These are phyloP conservation scores for Drosophila serrata DNA, from an alignment of 1,140 invertebrate species.

Conservation along the genomic window DNA sequence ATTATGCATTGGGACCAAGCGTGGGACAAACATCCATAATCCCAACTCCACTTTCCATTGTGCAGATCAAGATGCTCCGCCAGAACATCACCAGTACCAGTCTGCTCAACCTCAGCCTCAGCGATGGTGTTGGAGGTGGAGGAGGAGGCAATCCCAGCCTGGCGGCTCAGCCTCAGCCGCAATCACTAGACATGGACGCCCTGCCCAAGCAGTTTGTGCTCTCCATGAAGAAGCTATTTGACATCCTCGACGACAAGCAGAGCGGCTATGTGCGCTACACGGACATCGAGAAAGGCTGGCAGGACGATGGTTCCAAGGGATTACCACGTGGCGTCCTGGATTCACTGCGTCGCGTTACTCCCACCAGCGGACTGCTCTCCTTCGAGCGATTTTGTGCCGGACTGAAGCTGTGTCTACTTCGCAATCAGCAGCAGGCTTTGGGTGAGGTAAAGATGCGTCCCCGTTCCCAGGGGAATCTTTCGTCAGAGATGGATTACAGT, in stretches of 20 bases:
- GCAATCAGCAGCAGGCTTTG: constrained; percentile 87
- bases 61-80: constrained; percentile 53
- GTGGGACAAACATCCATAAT: constrained; percentile 54
- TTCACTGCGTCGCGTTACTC: constrained; percentile 94
- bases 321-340: constrained; percentile 94
- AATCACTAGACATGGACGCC: constrained; percentile 87
- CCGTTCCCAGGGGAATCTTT: constrained; percentile 88
- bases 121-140: background rate
- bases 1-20: constrained; percentile 64
- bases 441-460: constrained; percentile 61
- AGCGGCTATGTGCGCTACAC: constrained; percentile 94
- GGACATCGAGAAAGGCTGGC: constrained; percentile 94
- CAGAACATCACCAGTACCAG: constrained; percentile 46
- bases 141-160: constrained; percentile 19
- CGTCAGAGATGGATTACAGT: constrained; percentile 85
- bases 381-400: constrained; percentile 96
- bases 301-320: constrained; percentile 93
- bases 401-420: constrained; percentile 93
- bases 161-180: constrained; percentile 22
- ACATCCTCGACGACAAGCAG: constrained; percentile 96
- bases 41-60: constrained; percentile 57
- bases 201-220: constrained; percentile 95
- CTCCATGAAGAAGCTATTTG: constrained; percentile 96
- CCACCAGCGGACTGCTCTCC: constrained; percentile 92
- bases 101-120: constrained; percentile 41